Evolutionary conservation across 1,140 invertebrate species (phyloP).

Genomic region (Drosophila teissieri): DNA sequence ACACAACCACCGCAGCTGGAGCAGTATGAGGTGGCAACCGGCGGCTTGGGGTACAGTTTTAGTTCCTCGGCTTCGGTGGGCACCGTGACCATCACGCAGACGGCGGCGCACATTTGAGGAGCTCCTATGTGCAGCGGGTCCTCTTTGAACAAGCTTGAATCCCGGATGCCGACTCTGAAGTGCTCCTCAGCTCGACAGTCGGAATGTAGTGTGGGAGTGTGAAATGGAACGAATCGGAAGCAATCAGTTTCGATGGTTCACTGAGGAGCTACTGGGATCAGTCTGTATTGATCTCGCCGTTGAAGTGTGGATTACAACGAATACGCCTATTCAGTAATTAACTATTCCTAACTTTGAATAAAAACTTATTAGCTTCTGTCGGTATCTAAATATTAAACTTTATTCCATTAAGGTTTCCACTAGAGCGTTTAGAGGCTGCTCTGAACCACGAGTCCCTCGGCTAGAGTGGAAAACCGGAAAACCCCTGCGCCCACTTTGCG

Average conservation of each 20-base stretch:
- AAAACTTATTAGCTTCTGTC: background rate
- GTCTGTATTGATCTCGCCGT: no score
- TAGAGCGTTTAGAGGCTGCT: background rate
- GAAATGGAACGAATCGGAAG: background rate
- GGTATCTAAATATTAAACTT: background rate
- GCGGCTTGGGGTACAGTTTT: background rate
- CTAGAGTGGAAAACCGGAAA: background rate
- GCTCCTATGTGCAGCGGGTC: background rate
- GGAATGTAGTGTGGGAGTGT: background rate
- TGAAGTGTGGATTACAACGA: no score
- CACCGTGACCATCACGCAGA: slow-evolving; percentile 65
- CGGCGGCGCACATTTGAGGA: slow-evolving; percentile 43
- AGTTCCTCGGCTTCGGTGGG: slow-evolving; percentile 56
- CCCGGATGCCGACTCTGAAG: background rate
- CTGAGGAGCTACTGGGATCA: slow-evolving; percentile 6
- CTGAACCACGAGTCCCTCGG: background rate
- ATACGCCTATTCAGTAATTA: no score
- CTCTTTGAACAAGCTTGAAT: background rate
- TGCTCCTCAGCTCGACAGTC: background rate
- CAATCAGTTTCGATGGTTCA: background rate
- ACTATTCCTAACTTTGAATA: no score
- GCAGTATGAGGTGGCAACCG: background rate
- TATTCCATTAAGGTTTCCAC: background rate
- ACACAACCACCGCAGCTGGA: slow-evolving; percentile 10
- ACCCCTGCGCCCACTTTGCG: background rate